Base-by-base conservation (phyloP, 1,140 invertebrate genomes). In the Planococcus citri region DNA sequence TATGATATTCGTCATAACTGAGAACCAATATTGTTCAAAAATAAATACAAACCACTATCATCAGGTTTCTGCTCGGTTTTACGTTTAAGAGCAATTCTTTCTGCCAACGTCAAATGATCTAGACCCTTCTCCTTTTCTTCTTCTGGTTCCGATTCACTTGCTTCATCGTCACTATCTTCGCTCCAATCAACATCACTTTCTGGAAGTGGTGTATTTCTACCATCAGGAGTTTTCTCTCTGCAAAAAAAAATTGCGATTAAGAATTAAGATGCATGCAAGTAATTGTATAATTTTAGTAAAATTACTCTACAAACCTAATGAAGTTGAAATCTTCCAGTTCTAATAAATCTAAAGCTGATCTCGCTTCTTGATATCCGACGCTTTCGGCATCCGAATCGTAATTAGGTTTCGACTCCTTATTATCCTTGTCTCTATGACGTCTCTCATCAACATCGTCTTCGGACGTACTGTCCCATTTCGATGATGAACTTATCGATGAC, bases 121-220 rank as follows among this genome's bases (percentile, higher is more conserved):
- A 64, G 60, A 64, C 25, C 4, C 3, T 22, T 12, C 1, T 14
- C 60, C 25, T 24, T 24, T 64, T 64, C 60, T n/a, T 22, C 21
- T 64, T 64, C 60, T 4, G 2, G 68, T 20, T 69, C 41, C 29
- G 68, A 58, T 73, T 75, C 57, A 33, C 64, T 72, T 10, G 58
- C 27, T 68, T 69, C 72, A 1, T 70, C 69, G 12, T 61, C 67
- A 10, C 67, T 67, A 6, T 67, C 68, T 51, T 51, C 41, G 20
- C 24, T 61, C 60, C 60, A 69, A 21, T 73, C 74, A 1, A 72
- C 9, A 27, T 27, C 21, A 17, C 20, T 25, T 1, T 64, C 61
- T 20, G 77, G 76, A 6, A 76, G 68, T 29, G 77, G 76, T 29
- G 77, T 78, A 20, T 68, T 72, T n/a, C 73, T 71, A 2, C 74